Conservation (phyloP, 2,888 invertebrate genomes). For the Drosophila cognata region DNA sequence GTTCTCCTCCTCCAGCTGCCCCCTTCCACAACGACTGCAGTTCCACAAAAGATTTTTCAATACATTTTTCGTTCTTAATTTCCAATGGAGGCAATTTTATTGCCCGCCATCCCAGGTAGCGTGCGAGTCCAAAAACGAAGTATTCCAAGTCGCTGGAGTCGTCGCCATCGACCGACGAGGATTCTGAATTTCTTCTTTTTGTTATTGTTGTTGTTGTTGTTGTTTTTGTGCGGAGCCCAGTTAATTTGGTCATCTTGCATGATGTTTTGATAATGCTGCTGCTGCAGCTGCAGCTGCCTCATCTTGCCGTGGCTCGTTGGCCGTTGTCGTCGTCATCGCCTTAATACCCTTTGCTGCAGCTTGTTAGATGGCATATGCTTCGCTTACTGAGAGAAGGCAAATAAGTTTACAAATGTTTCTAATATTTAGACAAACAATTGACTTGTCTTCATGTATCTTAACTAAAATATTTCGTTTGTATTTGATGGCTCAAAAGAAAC, state of each 20-base stretch:
- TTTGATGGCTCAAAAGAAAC: neutral
- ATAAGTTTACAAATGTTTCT: neutral
- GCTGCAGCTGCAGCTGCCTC: conserved; percentile 30
- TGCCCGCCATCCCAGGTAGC: conserved; percentile 70
- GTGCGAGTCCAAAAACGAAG: conserved; percentile 40
- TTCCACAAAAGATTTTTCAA: conserved; percentile 58
- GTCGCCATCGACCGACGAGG: conserved; percentile 47
- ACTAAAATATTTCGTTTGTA: neutral
- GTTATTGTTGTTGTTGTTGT: conserved; percentile 3
- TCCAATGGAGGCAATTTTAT: conserved; percentile 80
- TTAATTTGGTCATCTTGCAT: conserved; percentile 83
- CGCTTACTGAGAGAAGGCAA: no score
- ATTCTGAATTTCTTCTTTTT: conserved; percentile 29
- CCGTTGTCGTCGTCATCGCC: conserved; percentile 25
- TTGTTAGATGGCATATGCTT: neutral
- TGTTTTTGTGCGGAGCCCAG: conserved; percentile 43
- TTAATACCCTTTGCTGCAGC: conserved; percentile 26
- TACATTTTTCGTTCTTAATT: conserved; percentile 79
- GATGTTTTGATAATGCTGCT: conserved; percentile 81
- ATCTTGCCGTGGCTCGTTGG: conserved; percentile 32
- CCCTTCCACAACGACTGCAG: conserved; percentile 30
- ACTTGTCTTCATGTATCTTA: neutral
- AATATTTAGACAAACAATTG: neutral
- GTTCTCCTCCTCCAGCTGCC: neutral
- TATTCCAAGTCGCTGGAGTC: conserved; percentile 19